Percentiles rank a stretch among this genome's conserved stretches.
Evolutionary conservation across 2,888 invertebrate genomes (phyloP).

Genomic region (Tanytarsus gracilentus): DNA sequence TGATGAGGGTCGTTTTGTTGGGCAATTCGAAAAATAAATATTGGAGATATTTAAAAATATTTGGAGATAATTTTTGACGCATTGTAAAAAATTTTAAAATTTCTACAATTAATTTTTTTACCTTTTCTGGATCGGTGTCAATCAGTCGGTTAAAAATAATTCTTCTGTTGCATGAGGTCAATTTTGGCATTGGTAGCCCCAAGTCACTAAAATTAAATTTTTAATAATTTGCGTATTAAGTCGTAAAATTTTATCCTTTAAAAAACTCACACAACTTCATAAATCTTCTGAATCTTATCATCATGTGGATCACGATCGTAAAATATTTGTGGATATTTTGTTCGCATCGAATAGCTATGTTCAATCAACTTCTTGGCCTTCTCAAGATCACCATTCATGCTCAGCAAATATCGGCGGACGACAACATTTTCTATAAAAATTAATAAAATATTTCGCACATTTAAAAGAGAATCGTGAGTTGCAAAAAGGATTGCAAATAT

Average conservation of each 20-base stretch:
- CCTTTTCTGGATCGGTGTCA: conserved; percentile 51
- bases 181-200: conserved; percentile 52
- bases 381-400: conserved; percentile 35
- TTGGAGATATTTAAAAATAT: neutral
- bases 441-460: too few species aligned
- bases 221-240: neutral
- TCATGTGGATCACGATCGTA: conserved; percentile 44
- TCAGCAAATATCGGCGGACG: conserved; percentile 36
- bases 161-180: conserved; percentile 57
- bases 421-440: conserved; percentile 35
- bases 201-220: neutral
- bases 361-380: conserved; percentile 37
- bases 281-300: conserved; percentile 30
- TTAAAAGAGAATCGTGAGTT: neutral
- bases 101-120: neutral
- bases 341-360: conserved; percentile 44
- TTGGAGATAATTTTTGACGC: neutral
- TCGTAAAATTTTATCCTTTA: neutral
- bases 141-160: conserved; percentile 56
- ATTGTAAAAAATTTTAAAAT: neutral
- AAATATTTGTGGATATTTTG: conserved; percentile 48
- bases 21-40: neutral
- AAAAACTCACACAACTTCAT: conserved; percentile 18
- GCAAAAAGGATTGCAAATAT: neutral
- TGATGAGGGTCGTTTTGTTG: too few species aligned